phyloP scores from a whole-genome alignment of 2,113 vertebrate genomes.

The Syngnathus floridae region DNA sequence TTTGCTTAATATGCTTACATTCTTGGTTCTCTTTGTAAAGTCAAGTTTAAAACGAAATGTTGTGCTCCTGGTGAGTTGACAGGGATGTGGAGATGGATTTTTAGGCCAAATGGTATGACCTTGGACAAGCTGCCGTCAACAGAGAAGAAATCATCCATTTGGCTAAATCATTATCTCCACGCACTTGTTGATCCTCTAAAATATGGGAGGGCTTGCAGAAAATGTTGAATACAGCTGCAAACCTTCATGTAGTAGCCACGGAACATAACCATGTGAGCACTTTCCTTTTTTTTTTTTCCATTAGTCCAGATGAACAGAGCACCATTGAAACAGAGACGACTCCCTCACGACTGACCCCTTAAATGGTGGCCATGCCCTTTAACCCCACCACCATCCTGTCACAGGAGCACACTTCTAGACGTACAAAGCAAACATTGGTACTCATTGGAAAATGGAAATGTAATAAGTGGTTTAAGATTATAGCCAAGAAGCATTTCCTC shows the following conservation, averaged over 20 bases:
- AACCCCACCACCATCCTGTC: slow-evolving; percentile 37
- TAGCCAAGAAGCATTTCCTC: slow-evolving; percentile 45
- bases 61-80: slow-evolving; percentile 28
- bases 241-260: not conserved
- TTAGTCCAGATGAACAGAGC: slow-evolving; percentile 16
- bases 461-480: slow-evolving; percentile 58
- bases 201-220: slow-evolving; percentile 7
- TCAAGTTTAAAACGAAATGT: slow-evolving; percentile 37
- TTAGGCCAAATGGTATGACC: slow-evolving; percentile 25
- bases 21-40: slow-evolving; percentile 1
- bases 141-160: slow-evolving; percentile 21
- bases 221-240: not conserved
- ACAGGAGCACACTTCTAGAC: slow-evolving; percentile 26
- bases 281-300: not conserved
- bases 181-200: not conserved
- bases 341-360: slow-evolving; percentile 26
- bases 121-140: slow-evolving; percentile 32
- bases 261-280: not conserved
- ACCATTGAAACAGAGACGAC: slow-evolving; percentile 6
- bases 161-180: slow-evolving; percentile 18
- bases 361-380: slow-evolving; percentile 34
- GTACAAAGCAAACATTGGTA: slow-evolving; percentile 54
- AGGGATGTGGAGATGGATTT: slow-evolving; percentile 19
- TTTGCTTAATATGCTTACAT: not conserved
- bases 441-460: slow-evolving; percentile 67